Percentiles rank a stretch among this genome's conserved stretches.
Conservation (phyloP, 2,888 invertebrate genomes). For the Heliconius ethilla region DNA sequence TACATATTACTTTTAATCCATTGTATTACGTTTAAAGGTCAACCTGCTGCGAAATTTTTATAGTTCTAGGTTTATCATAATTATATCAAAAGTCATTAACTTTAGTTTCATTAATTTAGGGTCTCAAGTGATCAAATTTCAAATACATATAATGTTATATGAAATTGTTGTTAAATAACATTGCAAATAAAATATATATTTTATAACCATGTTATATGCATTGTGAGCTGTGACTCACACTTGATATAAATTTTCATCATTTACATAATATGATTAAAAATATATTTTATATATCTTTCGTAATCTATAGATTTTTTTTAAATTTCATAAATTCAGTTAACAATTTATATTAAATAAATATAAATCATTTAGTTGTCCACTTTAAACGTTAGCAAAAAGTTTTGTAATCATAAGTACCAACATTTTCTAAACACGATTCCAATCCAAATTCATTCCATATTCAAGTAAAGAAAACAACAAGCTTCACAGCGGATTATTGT, state of each 20-base stretch:
- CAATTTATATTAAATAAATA: neutral
- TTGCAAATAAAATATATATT: constrained; percentile 6
- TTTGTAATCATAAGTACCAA: neutral
- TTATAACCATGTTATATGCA: constrained; percentile 1
- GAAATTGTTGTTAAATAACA: neutral
- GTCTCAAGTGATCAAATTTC: constrained; percentile 1
- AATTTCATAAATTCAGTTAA: neutral
- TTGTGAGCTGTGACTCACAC: neutral
- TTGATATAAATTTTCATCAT: neutral
- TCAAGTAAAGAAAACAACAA: neutral
- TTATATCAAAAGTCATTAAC: neutral
- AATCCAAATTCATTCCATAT: neutral
- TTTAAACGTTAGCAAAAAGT: neutral
- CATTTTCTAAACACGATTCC: neutral
- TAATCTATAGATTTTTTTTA: neutral
- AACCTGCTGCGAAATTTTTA: neutral
- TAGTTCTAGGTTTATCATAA: neutral
- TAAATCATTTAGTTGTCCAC: neutral
- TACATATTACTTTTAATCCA: neutral
- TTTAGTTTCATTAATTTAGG: neutral
- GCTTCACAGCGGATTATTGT: neutral
- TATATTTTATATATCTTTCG: constrained; percentile 7
- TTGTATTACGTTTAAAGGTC: neutral
- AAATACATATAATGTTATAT: neutral
- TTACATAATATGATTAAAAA: constrained; percentile 8